These are phyloP conservation scores for Thymelicus acteon DNA, from an alignment of 2,888 invertebrate genomes.

Conservation along the genomic window DNA sequence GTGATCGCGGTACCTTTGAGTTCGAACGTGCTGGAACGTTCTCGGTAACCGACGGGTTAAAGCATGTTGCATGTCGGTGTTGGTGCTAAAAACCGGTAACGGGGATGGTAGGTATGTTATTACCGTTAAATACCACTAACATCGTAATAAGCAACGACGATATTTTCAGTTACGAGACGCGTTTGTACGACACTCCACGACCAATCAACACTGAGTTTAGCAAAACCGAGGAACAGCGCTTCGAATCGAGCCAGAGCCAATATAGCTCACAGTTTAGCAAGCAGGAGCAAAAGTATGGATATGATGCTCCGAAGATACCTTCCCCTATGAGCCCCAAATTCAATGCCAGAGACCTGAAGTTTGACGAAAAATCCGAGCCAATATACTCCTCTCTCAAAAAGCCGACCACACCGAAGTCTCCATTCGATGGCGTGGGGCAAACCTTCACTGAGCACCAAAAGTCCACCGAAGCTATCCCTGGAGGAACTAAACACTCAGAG, in stretches of 20 bases:
- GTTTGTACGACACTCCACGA: constrained; percentile 81
- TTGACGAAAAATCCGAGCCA: constrained; percentile 73
- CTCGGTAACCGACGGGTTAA: too few species aligned
- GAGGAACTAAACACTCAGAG: constrained; percentile 74
- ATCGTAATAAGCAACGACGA: constrained; percentile 54
- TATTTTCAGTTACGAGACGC: constrained; percentile 80
- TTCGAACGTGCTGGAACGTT: too few species aligned
- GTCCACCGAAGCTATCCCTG: constrained; percentile 74
- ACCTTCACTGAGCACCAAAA: constrained; percentile 75
- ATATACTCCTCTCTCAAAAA: constrained; percentile 74
- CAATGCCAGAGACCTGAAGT: constrained; percentile 79
- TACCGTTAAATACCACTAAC: constrained; percentile 31
- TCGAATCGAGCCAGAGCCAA: constrained; percentile 60
- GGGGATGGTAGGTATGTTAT: neutral
- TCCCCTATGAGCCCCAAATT: constrained; percentile 78
- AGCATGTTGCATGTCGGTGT: constrained; percentile 61
- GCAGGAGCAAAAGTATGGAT: constrained; percentile 67
- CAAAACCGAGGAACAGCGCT: constrained; percentile 63
- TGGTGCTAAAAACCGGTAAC: constrained; percentile 46
- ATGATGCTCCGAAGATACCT: constrained; percentile 65
- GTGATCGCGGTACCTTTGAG: too few species aligned
- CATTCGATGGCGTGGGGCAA: constrained; percentile 73
- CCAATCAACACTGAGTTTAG: constrained; percentile 67
- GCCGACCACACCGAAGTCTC: constrained; percentile 47
- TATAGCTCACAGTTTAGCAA: constrained; percentile 60